Evolutionary conservation across 1,140 invertebrate genomes (phyloP), one percentile per base, ranked within the genome.

Genomic region (Drosophila repletoides): DNA sequence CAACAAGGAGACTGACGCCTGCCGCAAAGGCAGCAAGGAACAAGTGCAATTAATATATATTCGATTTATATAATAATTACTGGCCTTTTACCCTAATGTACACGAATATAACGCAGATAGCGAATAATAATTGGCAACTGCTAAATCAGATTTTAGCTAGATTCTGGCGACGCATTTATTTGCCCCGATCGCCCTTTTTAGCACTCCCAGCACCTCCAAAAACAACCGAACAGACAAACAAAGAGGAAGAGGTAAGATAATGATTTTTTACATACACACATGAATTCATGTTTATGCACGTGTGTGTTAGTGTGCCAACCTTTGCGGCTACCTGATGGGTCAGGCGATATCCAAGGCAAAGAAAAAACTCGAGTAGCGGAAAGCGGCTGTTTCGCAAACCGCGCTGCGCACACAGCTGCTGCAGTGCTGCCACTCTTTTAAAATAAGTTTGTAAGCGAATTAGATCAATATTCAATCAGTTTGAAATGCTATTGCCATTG

Each of bases 221-320:
- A 10, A 12, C 53, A 51, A 19, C 36, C 51, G 15, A 14, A 61
- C 40, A 29, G 28, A 34, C 10, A 26, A 14, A 46, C 7, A 15
- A 40, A 43, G 56, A 71, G 12, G 63, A 68, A 81, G 67, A 69
- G 80, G 79, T 84, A 75, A 84, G 79, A 84, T 74, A 84, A 45
- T 28, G 59, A 55, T 43, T 33, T 31, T 36, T 34, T 26, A 22
- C 31, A 58, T 21, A 5, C 29, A 34, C 14, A 19, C 4, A 0
- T 36, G 4, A 7, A 3, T 2, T 3, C 3, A 28, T 41, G n/a
- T 12, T n/a, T 61, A 5, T 19, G n/a, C 14, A 1, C 15, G 41
- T 26, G 15, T 40, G 19, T 17, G 7, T 19, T n/a, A 36, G 17
- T 33, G 14, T 33, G 55, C 24, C 19, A 28, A 10, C 41, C 29